Evolutionary conservation across 1,140 invertebrate genomes (phyloP).

Genomic region (Brachionus rubens): DNA sequence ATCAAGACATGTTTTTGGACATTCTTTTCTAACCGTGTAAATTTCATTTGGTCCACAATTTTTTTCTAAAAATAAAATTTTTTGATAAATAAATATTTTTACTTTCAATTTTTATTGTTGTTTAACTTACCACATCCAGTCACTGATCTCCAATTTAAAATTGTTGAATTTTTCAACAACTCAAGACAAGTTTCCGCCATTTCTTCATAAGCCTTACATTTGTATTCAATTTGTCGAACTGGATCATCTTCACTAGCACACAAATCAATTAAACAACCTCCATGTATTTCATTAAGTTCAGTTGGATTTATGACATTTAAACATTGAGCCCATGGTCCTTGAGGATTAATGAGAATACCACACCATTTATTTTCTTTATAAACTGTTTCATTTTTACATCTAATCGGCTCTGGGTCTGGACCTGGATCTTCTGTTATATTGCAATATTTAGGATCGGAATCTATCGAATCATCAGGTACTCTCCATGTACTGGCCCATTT

Average conservation of each 20-base stretch:
- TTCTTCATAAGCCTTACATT: constrained; percentile 22
- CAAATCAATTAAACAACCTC: constrained; percentile 21
- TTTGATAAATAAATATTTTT: not conserved
- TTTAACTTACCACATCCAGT: not conserved
- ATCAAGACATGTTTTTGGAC: constrained; percentile 14
- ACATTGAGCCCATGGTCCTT: constrained; percentile 15
- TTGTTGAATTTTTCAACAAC: not conserved
- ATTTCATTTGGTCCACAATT: constrained; percentile 11
- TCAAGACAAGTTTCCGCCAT: not conserved
- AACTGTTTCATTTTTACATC: not conserved
- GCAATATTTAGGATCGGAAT: not conserved
- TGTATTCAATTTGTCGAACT: constrained; percentile 26
- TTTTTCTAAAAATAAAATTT: not conserved
- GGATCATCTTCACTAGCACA: constrained; percentile 6
- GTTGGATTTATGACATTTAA: not conserved
- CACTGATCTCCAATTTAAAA: constrained; percentile 14
- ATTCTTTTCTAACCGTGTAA: not conserved
- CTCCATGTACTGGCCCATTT: constrained; percentile 25
- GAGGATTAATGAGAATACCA: not conserved
- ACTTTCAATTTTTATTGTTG: not conserved
- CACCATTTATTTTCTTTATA: constrained; percentile 29
- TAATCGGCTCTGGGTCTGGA: not conserved
- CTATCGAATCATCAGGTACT: constrained; percentile 30
- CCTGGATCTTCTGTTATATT: not conserved
- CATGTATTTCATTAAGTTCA: not conserved